Evolutionary conservation across 2,797 vertebrate genomes (phyloP), one percentile per base, ranked within the genome.

Genomic region (Arctocebus calabarensis): DNA sequence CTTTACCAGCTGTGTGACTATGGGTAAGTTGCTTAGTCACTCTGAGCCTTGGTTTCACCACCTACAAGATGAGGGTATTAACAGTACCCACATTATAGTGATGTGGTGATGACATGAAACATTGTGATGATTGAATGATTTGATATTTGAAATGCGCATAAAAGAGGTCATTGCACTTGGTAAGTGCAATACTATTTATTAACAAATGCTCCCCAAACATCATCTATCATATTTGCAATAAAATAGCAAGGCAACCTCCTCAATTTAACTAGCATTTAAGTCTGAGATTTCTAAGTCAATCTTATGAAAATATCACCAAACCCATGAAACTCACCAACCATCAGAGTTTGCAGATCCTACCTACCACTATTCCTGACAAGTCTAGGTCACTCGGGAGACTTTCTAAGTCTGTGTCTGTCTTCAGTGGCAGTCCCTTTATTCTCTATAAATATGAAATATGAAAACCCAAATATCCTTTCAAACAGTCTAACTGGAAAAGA

Each of bases 121-220:
- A 78, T 61, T 66, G 14, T 93, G 68, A 89, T 87, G 77, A 95
- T 45, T 87, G 78, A 94, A n/a, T 90, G 48, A 95, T 57, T 85
- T 90, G 32, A 45, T 90, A 84, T 73, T 70, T 97, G 79, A 88
- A 93, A 89, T 77, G 61, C 73, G 14, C 75, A 90, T 86, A 70
- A 37, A 86, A 89, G 32, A 95, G 10, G 92, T 40, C 27, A 70
- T 74, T 43, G 62, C 40, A 89, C 14, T 85, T 86, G 23, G 25
- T 52, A 89, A 87, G 27, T 78, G 27, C 45, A 71, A 45, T 9
- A 74, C 57, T 79, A 48, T 79, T 94, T 90, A 11, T 64, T 97
- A 81, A 66, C 27, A 83, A 77, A 85, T 62, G 2, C 83, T 90
- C 32, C 25, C 20, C n/a, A 94, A 78, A 52, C 3, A 40, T 81